Evolutionary conservation across 2,797 vertebrate genomes (phyloP).

Genomic region (Crax fasciolata): DNA sequence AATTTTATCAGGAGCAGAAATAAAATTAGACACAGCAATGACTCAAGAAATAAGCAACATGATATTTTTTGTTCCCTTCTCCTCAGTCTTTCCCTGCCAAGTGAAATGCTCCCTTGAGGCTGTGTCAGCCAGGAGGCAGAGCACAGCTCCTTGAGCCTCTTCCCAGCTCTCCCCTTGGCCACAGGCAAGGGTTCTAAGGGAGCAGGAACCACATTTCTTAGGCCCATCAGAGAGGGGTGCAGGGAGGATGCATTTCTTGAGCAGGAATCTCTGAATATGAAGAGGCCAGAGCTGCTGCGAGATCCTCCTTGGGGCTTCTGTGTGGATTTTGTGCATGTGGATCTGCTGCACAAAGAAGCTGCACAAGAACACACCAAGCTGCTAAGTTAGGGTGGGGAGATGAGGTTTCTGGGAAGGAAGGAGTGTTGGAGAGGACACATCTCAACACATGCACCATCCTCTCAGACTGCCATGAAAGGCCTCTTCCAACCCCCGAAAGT

Average conservation of each 20-base stretch:
- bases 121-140: not conserved
- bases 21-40: not conserved
- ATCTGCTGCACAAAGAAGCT: not conserved
- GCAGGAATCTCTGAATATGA: not conserved
- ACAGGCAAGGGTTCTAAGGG: not conserved
- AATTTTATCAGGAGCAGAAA: not conserved
- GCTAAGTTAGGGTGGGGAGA: not conserved
- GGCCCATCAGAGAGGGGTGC: not conserved
- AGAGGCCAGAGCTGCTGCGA: not conserved
- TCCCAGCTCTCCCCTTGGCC: not conserved
- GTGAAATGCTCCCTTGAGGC: not conserved
- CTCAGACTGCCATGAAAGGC: not conserved
- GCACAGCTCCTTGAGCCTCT: not conserved
- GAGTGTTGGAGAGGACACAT: not conserved
- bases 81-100: not conserved
- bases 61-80: not conserved
- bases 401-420: not conserved
- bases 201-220: not conserved
- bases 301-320: not conserved
- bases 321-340: not conserved
- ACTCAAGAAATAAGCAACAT: not conserved
- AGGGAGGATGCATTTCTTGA: not conserved
- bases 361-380: not conserved
- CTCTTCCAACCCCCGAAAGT: not conserved
- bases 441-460: fast-evolving